Percentiles rank a stretch among this genome's conserved stretches.
phyloP scores from a whole-genome alignment of 2,113 vertebrate species.

The Nicator chloris region DNA sequence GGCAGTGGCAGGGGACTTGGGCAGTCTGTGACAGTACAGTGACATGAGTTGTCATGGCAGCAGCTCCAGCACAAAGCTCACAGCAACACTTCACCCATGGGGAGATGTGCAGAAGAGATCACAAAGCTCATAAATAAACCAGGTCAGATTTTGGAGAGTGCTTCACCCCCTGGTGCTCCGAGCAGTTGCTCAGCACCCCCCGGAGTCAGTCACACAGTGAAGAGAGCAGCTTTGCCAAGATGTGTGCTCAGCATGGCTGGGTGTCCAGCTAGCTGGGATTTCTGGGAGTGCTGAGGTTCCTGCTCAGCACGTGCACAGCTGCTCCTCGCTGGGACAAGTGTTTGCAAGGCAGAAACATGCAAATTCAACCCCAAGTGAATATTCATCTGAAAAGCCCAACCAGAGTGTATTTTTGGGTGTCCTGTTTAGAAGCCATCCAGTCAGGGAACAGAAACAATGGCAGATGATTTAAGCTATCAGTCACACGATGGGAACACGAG shows the following conservation, averaged over 20 bases:
- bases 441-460: slow-evolving; percentile 42
- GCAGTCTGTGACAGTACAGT: background rate
- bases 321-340: background rate
- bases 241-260: background rate
- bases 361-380: background rate
- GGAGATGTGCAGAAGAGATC: background rate
- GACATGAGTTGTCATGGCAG: background rate
- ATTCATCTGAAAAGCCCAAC: background rate
- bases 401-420: slow-evolving; percentile 44
- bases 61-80: background rate
- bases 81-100: background rate
- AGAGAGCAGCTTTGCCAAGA: slow-evolving; percentile 11
- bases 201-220: background rate
- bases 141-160: background rate
- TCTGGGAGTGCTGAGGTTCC: background rate
- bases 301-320: background rate
- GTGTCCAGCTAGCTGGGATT: background rate
- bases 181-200: background rate
- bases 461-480: slow-evolving; percentile 22
- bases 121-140: background rate
- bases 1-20: background rate
- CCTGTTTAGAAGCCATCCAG: background rate
- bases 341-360: background rate
- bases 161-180: background rate
- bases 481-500: background rate